phyloP scores from a whole-genome alignment of 2,797 vertebrate species.

The Steatocranus sp. region DNA sequence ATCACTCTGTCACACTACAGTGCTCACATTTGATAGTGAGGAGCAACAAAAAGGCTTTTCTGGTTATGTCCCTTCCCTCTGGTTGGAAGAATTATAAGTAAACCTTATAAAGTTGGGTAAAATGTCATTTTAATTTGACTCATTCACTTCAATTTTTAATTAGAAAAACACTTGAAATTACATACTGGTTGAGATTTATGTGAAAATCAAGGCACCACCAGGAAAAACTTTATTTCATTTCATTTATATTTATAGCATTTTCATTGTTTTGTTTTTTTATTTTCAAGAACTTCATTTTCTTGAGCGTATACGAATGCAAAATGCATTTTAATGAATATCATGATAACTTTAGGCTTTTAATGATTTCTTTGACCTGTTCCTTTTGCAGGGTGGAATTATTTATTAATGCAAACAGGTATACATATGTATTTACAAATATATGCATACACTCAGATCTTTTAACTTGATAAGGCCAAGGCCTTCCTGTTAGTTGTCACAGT shows the following conservation, averaged over 20 bases:
- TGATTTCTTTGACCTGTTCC: background rate
- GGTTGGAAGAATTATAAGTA: background rate
- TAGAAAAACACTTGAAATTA: background rate
- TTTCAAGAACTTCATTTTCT: background rate
- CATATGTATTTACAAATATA: background rate
- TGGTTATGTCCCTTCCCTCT: background rate
- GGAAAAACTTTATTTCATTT: background rate
- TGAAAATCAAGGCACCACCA: background rate
- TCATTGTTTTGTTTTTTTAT: background rate
- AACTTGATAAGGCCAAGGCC: background rate
- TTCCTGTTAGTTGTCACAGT: background rate
- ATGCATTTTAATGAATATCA: background rate
- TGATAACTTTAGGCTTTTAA: background rate
- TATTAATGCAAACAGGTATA: background rate
- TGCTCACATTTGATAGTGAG: slow-evolving; percentile 25
- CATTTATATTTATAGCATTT: background rate
- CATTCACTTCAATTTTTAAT: background rate
- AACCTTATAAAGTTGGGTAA: background rate
- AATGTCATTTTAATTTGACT: background rate
- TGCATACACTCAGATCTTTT: background rate
- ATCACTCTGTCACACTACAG: slow-evolving; percentile 26
- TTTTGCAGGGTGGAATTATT: background rate
- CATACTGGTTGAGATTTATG: background rate
- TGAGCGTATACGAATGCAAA: background rate
- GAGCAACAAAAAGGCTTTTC: slow-evolving; percentile 17